Percentiles rank a stretch among this genome's conserved stretches.
phyloP scores from a whole-genome alignment of 2,797 vertebrate species.

The Danio albolineatus region DNA sequence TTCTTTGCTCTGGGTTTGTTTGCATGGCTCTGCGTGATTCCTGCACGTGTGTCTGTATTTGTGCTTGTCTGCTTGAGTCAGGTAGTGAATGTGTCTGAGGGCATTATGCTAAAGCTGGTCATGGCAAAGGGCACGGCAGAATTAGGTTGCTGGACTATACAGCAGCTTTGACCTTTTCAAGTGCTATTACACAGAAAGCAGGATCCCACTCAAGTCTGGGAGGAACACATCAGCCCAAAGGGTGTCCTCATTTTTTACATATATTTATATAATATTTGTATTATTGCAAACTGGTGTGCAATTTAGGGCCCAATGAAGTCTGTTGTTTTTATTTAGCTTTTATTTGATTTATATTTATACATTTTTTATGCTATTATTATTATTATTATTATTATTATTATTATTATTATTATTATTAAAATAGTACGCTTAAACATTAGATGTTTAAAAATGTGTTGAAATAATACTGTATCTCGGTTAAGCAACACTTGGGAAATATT shows the following conservation, averaged over 20 bases:
- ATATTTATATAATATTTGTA: neutral
- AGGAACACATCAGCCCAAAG: conserved; percentile 4
- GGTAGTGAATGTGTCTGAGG: conserved; percentile 74
- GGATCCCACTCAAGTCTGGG: conserved; percentile 41
- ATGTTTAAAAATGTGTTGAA: no score
- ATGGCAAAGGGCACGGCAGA: conserved; percentile 72
- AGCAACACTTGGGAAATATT: no score
- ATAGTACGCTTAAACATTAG: no score
- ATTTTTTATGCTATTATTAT: no score
- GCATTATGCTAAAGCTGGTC: conserved; percentile 72
- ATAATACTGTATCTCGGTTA: no score
- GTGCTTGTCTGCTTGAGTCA: conserved; percentile 61
- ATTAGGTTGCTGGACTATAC: conserved; percentile 51
- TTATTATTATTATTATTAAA: no score
- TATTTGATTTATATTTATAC: no score
- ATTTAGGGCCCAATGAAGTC: no score
- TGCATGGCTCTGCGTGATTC: conserved; percentile 32
- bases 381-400: no score
- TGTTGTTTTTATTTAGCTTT: no score
- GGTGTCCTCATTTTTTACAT: neutral
- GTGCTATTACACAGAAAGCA: conserved; percentile 58
- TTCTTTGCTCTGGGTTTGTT: conserved; percentile 32
- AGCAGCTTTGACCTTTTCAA: conserved; percentile 64
- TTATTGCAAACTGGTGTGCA: conserved; percentile 32
- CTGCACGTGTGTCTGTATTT: conserved; percentile 34